phyloP scores from a whole-genome alignment of 2,888 invertebrate genomes.

The Pseudococcus jackbeardsleyi region DNA sequence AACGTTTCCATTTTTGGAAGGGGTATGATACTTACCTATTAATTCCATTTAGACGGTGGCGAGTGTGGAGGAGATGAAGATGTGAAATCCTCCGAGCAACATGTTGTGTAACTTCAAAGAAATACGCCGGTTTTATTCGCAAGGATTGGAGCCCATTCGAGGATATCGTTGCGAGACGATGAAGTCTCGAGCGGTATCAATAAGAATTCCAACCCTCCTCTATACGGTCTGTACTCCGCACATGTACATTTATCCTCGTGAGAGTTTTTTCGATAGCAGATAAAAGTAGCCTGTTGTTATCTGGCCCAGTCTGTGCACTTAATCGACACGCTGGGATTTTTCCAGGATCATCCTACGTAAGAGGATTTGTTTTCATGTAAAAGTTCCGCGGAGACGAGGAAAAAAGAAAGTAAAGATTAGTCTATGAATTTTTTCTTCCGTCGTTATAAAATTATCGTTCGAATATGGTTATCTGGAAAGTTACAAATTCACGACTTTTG shows the following conservation, averaged over 20 bases:
- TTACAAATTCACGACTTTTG: too few relatives aligned
- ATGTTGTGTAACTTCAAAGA: conserved; percentile 17
- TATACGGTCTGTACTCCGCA: not conserved
- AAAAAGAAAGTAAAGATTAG: not conserved
- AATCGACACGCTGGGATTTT: not conserved
- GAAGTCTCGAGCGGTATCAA: not conserved
- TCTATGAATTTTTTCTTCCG: not conserved
- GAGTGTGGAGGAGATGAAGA: not conserved
- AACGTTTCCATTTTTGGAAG: not conserved
- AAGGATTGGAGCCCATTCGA: not conserved
- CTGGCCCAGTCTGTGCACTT: not conserved
- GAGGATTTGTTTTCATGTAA: not conserved
- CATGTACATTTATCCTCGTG: not conserved
- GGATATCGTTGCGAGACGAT: not conserved
- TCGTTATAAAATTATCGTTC: not conserved
- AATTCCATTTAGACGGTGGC: not conserved
- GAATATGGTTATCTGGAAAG: too few relatives aligned
- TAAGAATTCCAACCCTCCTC: not conserved
- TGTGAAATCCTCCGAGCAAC: not conserved
- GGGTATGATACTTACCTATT: not conserved
- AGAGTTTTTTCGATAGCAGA: not conserved
- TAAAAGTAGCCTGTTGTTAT: conserved; percentile 44
- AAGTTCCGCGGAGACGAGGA: not conserved
- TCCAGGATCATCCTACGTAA: not conserved
- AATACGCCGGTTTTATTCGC: not conserved